Evolutionary conservation across 2,797 vertebrate genomes (phyloP), one percentile per base, ranked within the genome.

Genomic region (Bufotes viridis): DNA sequence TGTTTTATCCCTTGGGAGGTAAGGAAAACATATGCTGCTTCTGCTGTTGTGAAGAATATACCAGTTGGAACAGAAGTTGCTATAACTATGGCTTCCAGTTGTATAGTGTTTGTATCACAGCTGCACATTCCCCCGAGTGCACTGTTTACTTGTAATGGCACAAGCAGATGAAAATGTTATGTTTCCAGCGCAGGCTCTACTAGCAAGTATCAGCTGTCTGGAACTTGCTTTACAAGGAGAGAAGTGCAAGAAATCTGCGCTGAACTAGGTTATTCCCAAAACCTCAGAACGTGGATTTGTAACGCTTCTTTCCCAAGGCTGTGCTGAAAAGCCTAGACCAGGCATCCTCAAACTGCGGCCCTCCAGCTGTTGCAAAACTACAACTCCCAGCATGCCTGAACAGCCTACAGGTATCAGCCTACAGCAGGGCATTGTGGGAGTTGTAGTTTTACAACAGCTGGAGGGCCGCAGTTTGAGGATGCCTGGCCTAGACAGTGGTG

Each of bases 21-120:
- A 58, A 20, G 20, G 18, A 76, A 86, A 89, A 89, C 83, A 89
- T 86, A 79, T 89, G 88, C 84, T 78, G 51, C 70, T 78, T 70
- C 49, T 70, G 78, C 79, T 88, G 29, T 89, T 82, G 49, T 55
- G 29, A 65, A 89, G 88, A 78, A 76, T n/a, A 26, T 61, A 89
- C 88, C 72, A 76, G 88, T 86, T 86, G 60, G 70, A 89, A 49
- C 72, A 86, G 70, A 75, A 72, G 60, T 65, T 81, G 70, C 29
- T 78, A 29, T 15, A 82, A 82, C 78, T 86, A 65, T 82, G 75
- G 58, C 60, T 72, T 89, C 78, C 83, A 89, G 88, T 89, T 78
- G 78, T 78, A 76, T 82, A 29, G 76, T 70, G 86, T 84, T 89
- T 78, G 78, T 78, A 76, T 82, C 53, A 82, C 79, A 89, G 84